These are phyloP conservation scores for Columba livia DNA, from an alignment of 2,113 vertebrate genomes.

Conservation along the genomic window DNA sequence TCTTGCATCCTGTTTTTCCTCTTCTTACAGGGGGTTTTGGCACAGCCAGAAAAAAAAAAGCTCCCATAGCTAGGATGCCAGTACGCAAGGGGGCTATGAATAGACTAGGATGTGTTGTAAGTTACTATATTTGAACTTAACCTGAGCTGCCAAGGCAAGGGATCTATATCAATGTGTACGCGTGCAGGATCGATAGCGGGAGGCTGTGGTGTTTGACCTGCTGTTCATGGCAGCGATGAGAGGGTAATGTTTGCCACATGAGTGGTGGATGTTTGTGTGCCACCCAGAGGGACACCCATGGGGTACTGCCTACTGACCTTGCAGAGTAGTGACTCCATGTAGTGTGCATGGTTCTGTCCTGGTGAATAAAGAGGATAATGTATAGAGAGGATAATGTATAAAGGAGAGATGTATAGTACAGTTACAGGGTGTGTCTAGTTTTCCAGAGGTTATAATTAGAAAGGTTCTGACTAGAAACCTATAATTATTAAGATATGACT, in stretches of 20 bases:
- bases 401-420: background rate
- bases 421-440: background rate
- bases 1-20: background rate
- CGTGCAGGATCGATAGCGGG: background rate
- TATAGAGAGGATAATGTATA: no score
- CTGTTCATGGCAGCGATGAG: background rate
- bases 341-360: fast-evolving
- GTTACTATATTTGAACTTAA: background rate
- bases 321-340: fast-evolving
- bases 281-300: fast-evolving
- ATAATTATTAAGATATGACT: background rate
- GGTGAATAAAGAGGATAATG: no score
- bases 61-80: background rate
- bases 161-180: background rate
- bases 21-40: background rate
- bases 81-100: background rate
- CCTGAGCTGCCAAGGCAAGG: background rate
- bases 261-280: background rate
- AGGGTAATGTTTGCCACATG: background rate
- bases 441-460: background rate
- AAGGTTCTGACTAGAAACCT: background rate
- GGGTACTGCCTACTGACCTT: background rate
- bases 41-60: background rate
- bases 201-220: background rate
- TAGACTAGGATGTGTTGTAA: background rate